phyloP scores from a whole-genome alignment of 1,140 invertebrate genomes.

The Caenorhabditis remanei region DNA sequence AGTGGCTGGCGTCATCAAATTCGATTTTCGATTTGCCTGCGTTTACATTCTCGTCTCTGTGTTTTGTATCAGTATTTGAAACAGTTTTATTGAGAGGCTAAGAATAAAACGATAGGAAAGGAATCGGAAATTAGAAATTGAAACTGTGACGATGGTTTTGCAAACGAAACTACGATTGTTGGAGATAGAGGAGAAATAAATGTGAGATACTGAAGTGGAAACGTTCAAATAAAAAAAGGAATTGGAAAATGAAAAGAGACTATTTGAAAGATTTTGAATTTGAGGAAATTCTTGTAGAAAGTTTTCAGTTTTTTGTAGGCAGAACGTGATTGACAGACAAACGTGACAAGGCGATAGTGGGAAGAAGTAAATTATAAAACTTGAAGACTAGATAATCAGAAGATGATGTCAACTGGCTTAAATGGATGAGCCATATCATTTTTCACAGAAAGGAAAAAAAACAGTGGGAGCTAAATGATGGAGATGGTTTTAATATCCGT shows the following conservation, averaged over 20 bases:
- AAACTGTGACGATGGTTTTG: not conserved
- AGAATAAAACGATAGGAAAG: slow-evolving; percentile 19
- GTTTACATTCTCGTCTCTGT: not conserved
- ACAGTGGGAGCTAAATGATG: not conserved
- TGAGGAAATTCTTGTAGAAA: not conserved
- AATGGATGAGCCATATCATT: not conserved
- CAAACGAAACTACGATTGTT: not conserved
- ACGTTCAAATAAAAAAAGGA: no score
- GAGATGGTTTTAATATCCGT: slow-evolving; percentile 81
- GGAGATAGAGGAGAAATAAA: slow-evolving; percentile 1
- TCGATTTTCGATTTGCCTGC: not conserved
- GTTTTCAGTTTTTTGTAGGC: not conserved
- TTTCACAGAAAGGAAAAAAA: slow-evolving; percentile 4
- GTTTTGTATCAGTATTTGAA: slow-evolving; percentile 36
- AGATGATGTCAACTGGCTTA: not conserved
- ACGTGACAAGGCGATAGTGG: slow-evolving; percentile 10
- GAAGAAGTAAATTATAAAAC: not conserved
- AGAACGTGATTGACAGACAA: slow-evolving; percentile 36
- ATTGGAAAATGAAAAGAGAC: not conserved
- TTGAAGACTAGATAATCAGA: not conserved
- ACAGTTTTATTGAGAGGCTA: slow-evolving; percentile 48
- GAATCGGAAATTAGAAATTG: not conserved
- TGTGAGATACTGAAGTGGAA: not conserved
- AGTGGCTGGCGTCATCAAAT: slow-evolving; percentile 42
- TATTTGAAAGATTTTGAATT: slow-evolving; percentile 36